Evolutionary conservation across 2,113 vertebrate genomes (phyloP), one percentile per base, ranked within the genome.

Genomic region (Chlamydotis undulata): DNA sequence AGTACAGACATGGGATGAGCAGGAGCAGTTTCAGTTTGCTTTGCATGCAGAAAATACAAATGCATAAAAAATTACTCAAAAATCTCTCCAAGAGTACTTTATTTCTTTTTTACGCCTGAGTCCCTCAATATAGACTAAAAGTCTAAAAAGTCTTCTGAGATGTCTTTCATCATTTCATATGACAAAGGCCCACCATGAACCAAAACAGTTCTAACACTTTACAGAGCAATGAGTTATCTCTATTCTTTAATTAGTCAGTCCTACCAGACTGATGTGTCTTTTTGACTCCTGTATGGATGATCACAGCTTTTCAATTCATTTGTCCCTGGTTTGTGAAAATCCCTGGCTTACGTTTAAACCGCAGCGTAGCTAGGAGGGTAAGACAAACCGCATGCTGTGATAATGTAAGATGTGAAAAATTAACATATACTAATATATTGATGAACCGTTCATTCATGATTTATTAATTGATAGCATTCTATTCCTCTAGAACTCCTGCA

Each of bases 401-500:
- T 91, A 74, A 83, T 33, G 50, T 37, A n/a, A 93, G 55, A 87
- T 60, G 47, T 87, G 69, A 83, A 94, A 92, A 92, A 92, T n/a
- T 74, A 69, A 29, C n/a, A 47, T 76, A 47, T 11, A 77, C 53
- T 61, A 78, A 81, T 79, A 45, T 68, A 91, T 41, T 52, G 21
- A 75, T 69, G 33, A 79, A 13, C 33, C 9, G 33, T 60, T 89
- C 8, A 47, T 91, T 94, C 7, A 4, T 59, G 5, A 76, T 67
- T 68, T 93, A 64, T 91, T 87, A 64, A 80, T 69, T 65, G 22
- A 49, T 75, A 70, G 37, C 5, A 43, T 55, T 67, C 21, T 64
- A 37, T 74, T 90, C 22, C 9, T 85, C 50, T 89, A 6, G 61
- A 89, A 60, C 2, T 60, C 24, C 31, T 68, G 29, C 24, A 82